Base-by-base conservation (phyloP, 1,140 invertebrate genomes). In the Orchestia grillus region DNA sequence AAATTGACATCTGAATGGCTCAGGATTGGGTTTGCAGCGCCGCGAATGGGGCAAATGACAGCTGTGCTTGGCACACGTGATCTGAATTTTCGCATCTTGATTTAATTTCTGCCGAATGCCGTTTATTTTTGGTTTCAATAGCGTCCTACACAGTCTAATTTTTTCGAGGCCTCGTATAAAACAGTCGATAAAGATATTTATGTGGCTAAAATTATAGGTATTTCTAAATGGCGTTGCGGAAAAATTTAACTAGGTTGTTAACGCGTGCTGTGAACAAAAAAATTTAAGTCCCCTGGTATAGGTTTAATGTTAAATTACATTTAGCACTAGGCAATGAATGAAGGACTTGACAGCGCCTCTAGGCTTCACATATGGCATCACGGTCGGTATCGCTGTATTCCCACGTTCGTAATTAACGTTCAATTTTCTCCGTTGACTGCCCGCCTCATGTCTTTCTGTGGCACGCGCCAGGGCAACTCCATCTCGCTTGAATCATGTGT, bases 1-100 rank as follows among this genome's bases (percentile, higher is more conserved):
- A 94, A 94, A 94, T 94, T 94, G 92, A 45, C 43, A 44, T 45
- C 92, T 94, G 92, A 45, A 94, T 94, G 47, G 92, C 92, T 1
- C 92, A 6, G 41, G 44, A 94, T 94, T 94, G 44, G 11, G 44
- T 94, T 94, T 94, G 41, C 62, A 36, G 62, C 62, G 11, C 62
- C 36, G 62, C 11, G 62, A 77, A 77, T 77, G 62, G 62, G 62
- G 1, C 62, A 77, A 77, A 77, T 36, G 62, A 77, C 62, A 77
- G 62, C 62, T 77, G 62, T 77, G 62, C 62, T 77, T 36, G 62
- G 62, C 62, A 3, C 15, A 15, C 62, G 62, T 77, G 62, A 8
- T 77, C 62, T 36, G 62, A 77, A 77, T 77, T 23, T 36, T 77
- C 11, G 1, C 62, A 3, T 28, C 1, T n/a, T n/a, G 11, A 77